phyloP scores from a whole-genome alignment of 2,113 vertebrate genomes.

The Nymphicus hollandicus region DNA sequence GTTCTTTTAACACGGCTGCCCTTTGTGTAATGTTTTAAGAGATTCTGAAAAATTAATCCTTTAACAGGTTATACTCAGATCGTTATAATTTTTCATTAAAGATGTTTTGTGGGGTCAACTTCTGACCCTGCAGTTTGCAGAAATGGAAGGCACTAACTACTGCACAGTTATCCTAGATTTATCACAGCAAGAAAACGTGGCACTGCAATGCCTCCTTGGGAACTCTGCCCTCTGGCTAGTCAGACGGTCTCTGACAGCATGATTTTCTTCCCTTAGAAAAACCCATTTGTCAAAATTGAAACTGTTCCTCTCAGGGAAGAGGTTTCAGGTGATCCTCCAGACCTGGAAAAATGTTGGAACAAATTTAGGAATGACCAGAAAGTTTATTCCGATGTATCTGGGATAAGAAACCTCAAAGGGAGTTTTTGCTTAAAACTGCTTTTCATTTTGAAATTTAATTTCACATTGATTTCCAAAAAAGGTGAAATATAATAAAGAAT shows the following conservation, averaged over 20 bases:
- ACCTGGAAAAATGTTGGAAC: not conserved
- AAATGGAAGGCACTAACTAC: not conserved
- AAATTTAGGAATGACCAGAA: not conserved
- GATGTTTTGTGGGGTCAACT: not conserved
- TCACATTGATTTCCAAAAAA: not conserved
- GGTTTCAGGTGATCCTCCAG: not conserved
- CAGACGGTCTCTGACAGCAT: not conserved
- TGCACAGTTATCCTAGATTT: not conserved
- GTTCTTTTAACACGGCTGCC: not conserved
- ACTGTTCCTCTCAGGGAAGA: not conserved
- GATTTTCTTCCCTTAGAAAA: not conserved
- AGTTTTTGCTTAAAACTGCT: not conserved
- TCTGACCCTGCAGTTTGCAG: not conserved
- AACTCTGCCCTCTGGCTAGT: constrained; percentile 4
- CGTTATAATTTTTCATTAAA: constrained; percentile 28
- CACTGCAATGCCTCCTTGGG: not conserved
- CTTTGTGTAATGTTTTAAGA: constrained; percentile 5
- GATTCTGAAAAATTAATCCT: constrained; percentile 32
- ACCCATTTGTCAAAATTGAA: not conserved
- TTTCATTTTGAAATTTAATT: not conserved
- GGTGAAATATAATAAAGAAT: not conserved
- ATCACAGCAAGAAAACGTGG: not conserved
- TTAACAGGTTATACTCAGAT: not conserved
- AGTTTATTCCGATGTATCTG: not conserved
- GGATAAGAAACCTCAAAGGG: not conserved